Evolutionary conservation across 2,888 invertebrate genomes (phyloP), one percentile per base, ranked within the genome.

Genomic region (Chymomyza amoena): DNA sequence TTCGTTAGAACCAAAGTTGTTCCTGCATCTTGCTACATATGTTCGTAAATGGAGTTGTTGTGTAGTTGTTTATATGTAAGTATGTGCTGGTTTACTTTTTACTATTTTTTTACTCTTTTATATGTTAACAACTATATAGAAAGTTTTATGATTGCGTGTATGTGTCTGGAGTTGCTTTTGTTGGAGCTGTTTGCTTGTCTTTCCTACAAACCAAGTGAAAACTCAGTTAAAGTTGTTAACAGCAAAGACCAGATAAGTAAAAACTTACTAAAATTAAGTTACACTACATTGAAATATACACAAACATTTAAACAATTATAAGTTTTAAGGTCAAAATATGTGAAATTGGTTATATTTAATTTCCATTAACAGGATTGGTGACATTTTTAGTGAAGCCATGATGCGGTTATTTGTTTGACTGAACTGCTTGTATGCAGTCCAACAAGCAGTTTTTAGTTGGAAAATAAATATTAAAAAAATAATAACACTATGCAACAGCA

Each of bases 181-280:
- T 32, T 32, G 32, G 1, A 32, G 10, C 6, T 59, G 59, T 13
- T 59, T 59, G 32, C 59, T 59, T 59, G 59, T 28, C 20, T 25
- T 50, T 10, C 28, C 59, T 20, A 59, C 39, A 50, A 57, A 68
- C 60, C 60, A 61, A 54, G 67, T 62, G 69, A 72, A 69, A 76
- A 71, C 72, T 69, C 64, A 70, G 72, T 66, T 72, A 64, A 72
- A 75, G 76, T 76, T 77, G 70, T 71, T 80, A 70, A 67, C 71
- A 78, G 52, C 61, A 69, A 52, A 69, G 57, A 61, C 10, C 63
- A 50, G 39, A 64, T 52, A 39, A 64, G 54, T 25, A 61, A 57
- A 6, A 68, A n/a, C 51, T 32, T 32, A 32, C 9, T 36, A 16
- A 6, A 59, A 13, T 13, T 13, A 16, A 25, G 15, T 10, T n/a